Evolutionary conservation across 2,113 vertebrate species (phyloP).

Genomic region (Telmatochromis sp.): DNA sequence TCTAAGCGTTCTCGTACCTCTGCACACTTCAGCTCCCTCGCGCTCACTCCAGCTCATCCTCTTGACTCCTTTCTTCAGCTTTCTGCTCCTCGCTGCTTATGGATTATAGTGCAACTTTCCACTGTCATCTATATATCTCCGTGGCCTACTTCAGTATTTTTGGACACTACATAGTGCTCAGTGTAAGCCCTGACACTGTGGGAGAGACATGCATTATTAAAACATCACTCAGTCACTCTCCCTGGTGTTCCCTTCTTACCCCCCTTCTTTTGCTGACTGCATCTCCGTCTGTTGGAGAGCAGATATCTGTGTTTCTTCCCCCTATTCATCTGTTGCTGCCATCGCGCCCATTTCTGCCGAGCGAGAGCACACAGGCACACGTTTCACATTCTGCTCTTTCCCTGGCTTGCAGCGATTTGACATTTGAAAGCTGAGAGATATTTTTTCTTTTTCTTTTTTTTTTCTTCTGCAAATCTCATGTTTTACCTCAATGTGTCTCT

Average conservation of each 20-base stretch:
- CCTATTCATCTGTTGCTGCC: background rate
- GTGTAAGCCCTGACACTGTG: background rate
- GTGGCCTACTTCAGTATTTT: slow-evolving; percentile 60
- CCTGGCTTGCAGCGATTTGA: background rate
- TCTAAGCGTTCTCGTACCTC: background rate
- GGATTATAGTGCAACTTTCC: slow-evolving; percentile 14
- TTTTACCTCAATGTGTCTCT: background rate
- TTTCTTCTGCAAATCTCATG: background rate
- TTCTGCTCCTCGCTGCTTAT: background rate
- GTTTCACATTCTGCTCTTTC: background rate
- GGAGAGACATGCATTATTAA: slow-evolving; percentile 42
- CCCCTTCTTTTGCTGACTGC: background rate
- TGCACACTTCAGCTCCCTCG: background rate
- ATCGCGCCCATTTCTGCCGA: background rate
- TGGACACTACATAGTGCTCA: slow-evolving; percentile 19
- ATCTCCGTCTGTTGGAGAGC: background rate
- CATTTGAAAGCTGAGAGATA: background rate
- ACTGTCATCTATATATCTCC: slow-evolving; percentile 2
- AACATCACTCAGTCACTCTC: slow-evolving; percentile 2
- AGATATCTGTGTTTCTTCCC: background rate
- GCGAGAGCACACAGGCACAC: background rate
- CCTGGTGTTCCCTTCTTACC: background rate
- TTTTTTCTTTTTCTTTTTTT: background rate
- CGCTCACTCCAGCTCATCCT: background rate
- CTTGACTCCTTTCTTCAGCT: background rate